These are phyloP conservation scores for Callinectes sapidus DNA, from an alignment of 2,888 invertebrate genomes.

Conservation along the genomic window DNA sequence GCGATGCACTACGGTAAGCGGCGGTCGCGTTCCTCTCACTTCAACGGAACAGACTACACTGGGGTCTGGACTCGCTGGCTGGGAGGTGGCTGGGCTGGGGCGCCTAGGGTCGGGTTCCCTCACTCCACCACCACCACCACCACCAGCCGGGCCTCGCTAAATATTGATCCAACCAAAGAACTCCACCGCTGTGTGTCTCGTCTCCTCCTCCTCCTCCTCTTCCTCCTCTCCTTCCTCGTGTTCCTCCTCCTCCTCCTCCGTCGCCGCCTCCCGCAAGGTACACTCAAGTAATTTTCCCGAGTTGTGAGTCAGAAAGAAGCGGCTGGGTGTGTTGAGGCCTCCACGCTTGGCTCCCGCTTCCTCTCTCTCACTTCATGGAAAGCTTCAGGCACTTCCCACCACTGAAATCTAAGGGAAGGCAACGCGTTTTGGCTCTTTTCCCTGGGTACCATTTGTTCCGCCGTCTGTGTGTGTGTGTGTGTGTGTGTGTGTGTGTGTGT, in stretches of 20 bases:
- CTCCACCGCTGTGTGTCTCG: conserved; percentile 27
- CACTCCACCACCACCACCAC: conserved; percentile 10
- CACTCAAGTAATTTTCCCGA: background rate
- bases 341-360: background rate
- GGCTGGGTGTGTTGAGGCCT: background rate
- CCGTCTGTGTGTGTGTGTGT: background rate
- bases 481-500: background rate
- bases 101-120: background rate
- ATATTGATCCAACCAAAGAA: conserved; percentile 50
- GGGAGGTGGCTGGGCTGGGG: background rate
- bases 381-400: background rate
- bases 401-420: background rate
- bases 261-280: background rate
- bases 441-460: background rate
- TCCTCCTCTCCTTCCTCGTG: background rate
- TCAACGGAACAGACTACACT: background rate
- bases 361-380: background rate
- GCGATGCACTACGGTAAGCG: background rate
- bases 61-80: background rate
- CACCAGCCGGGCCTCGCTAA: conserved; percentile 41
- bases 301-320: background rate
- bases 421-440: background rate
- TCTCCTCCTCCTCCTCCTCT: conserved; percentile 2
- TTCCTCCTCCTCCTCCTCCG: conserved; percentile 4
- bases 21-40: background rate